A percentile compares a stretch with the other conserved stretches of the same genome.
These are phyloP conservation scores for Loxodonta africana DNA, from an alignment of 2,113 vertebrate species.

Conservation along the genomic window DNA sequence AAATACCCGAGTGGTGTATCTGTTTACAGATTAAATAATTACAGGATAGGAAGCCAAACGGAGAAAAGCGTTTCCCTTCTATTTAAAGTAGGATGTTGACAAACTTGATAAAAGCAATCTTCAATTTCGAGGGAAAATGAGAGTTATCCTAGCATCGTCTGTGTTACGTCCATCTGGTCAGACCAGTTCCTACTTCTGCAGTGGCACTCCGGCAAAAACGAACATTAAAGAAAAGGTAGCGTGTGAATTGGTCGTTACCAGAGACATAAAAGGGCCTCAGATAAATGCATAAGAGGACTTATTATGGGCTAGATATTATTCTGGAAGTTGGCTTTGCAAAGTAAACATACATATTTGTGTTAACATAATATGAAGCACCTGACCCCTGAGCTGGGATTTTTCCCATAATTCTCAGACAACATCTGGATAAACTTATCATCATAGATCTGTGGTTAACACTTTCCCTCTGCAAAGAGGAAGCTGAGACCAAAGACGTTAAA, in stretches of 20 bases:
- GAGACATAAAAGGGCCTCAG: neutral
- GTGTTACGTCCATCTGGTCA: neutral
- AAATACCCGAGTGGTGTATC: neutral
- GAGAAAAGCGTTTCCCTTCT: neutral
- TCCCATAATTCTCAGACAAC: neutral
- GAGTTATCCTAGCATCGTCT: accelerated
- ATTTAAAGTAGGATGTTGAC: neutral
- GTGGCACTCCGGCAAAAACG: neutral
- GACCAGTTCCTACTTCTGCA: neutral
- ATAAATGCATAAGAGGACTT: neutral
- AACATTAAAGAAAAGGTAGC: neutral
- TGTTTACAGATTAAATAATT: neutral
- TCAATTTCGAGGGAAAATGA: neutral
- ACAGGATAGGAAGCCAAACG: neutral
- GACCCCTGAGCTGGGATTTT: neutral
- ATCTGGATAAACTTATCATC: neutral
- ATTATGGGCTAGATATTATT: neutral
- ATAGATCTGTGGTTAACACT: neutral
- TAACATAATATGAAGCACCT: neutral
- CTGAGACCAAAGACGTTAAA: neutral
- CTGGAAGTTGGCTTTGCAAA: neutral
- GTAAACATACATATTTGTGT: neutral
- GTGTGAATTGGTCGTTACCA: neutral
- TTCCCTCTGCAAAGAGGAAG: neutral
- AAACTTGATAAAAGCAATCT: neutral